Evolutionary conservation across 2,113 vertebrate species (phyloP).

Genomic region (Toxostoma redivivum): DNA sequence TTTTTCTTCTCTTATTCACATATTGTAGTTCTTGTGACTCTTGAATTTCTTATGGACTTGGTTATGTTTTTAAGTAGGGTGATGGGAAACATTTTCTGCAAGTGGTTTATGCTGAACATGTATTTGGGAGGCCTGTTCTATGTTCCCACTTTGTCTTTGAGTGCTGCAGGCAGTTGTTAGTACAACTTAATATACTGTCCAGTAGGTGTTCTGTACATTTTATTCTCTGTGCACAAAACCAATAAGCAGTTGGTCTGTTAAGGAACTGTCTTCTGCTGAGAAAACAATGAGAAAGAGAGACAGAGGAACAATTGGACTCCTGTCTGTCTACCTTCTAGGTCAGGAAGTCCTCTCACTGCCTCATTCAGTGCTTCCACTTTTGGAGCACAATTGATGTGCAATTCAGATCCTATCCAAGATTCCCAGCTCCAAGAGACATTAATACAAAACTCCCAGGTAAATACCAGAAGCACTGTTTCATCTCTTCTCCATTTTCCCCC

Average conservation of each 20-base stretch:
- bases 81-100: not conserved
- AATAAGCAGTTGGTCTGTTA: not conserved
- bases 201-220: not conserved
- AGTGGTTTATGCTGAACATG: not conserved
- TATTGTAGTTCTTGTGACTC: not conserved
- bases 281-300: not conserved
- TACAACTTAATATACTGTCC: not conserved
- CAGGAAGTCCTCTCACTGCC: not conserved
- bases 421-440: not conserved
- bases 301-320: not conserved
- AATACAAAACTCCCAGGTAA: not conserved
- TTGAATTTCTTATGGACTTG: not conserved
- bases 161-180: not conserved
- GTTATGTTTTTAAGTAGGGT: not conserved
- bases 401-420: not conserved
- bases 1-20: not conserved
- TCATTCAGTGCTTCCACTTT: not conserved
- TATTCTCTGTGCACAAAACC: not conserved
- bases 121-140: not conserved
- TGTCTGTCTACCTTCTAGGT: not conserved
- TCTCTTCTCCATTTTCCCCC: not conserved
- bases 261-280: not conserved
- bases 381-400: not conserved
- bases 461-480: not conserved
- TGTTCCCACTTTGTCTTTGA: not conserved